phyloP scores from a whole-genome alignment of 2,797 vertebrate genomes.

The Acrocephalus scirpaceus region DNA sequence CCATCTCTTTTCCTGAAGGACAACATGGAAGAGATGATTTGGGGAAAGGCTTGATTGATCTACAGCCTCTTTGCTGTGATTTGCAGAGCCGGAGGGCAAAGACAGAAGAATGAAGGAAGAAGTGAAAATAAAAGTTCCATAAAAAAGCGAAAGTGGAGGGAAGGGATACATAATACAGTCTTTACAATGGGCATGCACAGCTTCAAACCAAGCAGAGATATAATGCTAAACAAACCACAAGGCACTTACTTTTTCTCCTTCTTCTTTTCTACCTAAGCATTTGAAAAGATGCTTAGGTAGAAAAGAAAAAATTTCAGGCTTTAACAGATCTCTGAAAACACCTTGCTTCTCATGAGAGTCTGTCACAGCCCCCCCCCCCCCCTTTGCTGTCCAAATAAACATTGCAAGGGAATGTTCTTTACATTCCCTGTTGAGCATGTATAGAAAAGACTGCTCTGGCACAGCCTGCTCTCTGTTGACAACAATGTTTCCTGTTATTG shows the following conservation, averaged over 20 bases:
- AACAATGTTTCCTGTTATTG: slow-evolving; percentile 53
- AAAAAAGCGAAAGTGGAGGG: not conserved
- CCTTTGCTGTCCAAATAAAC: slow-evolving; percentile 58
- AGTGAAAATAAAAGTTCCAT: not conserved
- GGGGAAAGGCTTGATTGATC: not conserved
- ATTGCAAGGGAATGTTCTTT: slow-evolving; percentile 25
- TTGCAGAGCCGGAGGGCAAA: not conserved
- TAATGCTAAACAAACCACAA: not conserved
- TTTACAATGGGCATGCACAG: not conserved
- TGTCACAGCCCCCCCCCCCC: not conserved
- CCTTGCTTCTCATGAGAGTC: slow-evolving; percentile 21
- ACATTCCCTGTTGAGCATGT: slow-evolving; percentile 1
- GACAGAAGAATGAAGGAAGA: not conserved
- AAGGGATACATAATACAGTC: not conserved
- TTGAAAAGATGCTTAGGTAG: too few species aligned
- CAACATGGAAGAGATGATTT: not conserved
- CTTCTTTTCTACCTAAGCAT: not conserved
- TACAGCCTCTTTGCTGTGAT: rapidly evolving
- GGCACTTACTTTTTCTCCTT: not conserved
- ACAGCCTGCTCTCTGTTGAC: not conserved
- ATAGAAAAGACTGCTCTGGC: not conserved
- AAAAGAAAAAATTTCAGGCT: not conserved
- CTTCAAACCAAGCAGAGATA: not conserved
- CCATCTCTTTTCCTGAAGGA: not conserved
- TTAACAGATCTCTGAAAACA: not conserved